Conservation (phyloP, 2,113 vertebrate genomes). For the Mirounga angustirostris region DNA sequence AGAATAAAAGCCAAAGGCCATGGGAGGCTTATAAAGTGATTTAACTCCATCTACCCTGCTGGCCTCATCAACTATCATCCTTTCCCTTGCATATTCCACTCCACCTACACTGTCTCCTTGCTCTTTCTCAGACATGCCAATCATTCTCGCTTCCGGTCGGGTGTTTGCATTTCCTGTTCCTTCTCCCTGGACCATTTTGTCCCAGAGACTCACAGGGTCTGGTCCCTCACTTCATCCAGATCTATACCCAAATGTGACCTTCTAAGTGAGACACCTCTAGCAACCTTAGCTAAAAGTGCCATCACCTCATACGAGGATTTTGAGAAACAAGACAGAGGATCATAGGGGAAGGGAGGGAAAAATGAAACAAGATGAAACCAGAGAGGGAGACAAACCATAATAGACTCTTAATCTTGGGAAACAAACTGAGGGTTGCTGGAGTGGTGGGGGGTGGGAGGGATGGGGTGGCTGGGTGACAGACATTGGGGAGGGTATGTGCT, state of each 20-base stretch:
- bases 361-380: no score
- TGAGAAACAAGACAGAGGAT: no score
- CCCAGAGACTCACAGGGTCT: background rate
- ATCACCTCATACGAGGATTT: no score
- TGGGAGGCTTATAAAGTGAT: fast-evolving
- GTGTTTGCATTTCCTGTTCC: background rate
- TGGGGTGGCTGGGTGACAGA: no score
- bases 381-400: no score
- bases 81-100: background rate
- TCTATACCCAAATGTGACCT: background rate
- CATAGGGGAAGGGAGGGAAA: no score
- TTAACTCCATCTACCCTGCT: no score
- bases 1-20: background rate
- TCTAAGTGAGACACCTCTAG: background rate
- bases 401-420: no score
- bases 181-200: background rate
- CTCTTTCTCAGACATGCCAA: background rate
- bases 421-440: no score
- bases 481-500: no score
- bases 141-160: fast-evolving
- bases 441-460: no score
- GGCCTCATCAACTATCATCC: background rate
- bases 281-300: background rate
- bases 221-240: background rate
- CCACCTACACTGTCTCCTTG: no score